Evolutionary conservation across 37 sponge, comb jelly and placozoan species (phyloP), one percentile per base, ranked within the genome.

Genomic region (Theonella swinhoei): DNA sequence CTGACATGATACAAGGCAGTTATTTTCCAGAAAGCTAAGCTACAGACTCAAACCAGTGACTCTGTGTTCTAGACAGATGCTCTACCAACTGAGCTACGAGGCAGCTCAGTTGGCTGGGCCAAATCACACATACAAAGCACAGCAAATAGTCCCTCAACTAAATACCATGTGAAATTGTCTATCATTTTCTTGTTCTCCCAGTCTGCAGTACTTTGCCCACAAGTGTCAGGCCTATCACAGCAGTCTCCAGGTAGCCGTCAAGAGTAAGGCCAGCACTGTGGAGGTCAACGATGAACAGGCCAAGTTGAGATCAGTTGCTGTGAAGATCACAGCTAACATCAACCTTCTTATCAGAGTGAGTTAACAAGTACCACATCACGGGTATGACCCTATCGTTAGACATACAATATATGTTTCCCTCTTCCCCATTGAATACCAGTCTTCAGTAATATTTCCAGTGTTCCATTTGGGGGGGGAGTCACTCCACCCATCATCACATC

Each of bases 121-220:
- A n/a, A n/a, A n/a, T n/a, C n/a, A n/a, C n/a, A n/a, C n/a, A n/a
- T n/a, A n/a, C n/a, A n/a, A n/a, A n/a, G n/a, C n/a, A n/a, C n/a
- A n/a, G n/a, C n/a, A n/a, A n/a, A n/a, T n/a, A n/a, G n/a, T n/a
- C n/a, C n/a, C n/a, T n/a, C n/a, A n/a, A 20, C 17, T 17, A 59
- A 20, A 23, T 59, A 59, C 20, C 20, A 23, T 59, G 61, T 59
- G 20, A 23, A n/a, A n/a, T n/a, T n/a, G n/a, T n/a, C n/a, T n/a
- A n/a, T n/a, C n/a, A n/a, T n/a, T n/a, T n/a, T n/a, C n/a, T n/a
- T n/a, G n/a, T n/a, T n/a, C n/a, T n/a, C n/a, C n/a, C n/a, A 85
- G 90, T 43, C 63, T 92, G 70, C 88, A 88, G 70, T 92, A 88
- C 71, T 88, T 92, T 79, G 89, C 92, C 64, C 71, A 85, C 4